phyloP scores from a whole-genome alignment of 2,888 invertebrate species.

The Plebejus anna region DNA sequence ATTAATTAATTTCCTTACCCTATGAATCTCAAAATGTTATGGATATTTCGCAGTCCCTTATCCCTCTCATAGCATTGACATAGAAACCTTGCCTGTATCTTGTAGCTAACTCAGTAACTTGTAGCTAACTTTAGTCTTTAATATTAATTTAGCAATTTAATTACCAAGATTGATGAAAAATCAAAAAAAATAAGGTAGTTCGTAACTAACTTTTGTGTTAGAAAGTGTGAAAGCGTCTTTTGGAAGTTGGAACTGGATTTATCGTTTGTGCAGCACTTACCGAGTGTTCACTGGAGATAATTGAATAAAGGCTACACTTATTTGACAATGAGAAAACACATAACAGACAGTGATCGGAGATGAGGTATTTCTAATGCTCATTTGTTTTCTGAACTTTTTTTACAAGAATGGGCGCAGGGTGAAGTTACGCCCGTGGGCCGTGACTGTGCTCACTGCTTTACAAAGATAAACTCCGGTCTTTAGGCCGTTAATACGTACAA shows the following conservation, averaged over 20 bases:
- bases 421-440: too few species aligned
- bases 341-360: not conserved
- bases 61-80: not conserved
- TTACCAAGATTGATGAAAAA: too few species aligned
- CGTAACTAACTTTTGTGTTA: not conserved
- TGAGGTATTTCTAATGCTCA: not conserved
- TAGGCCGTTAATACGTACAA: too few species aligned
- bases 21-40: not conserved
- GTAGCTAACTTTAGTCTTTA: too few species aligned
- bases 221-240: slow-evolving; percentile 4
- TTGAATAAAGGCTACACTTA: not conserved
- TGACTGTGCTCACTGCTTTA: too few species aligned
- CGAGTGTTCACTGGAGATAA: not conserved
- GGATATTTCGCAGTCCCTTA: not conserved
- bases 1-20: not conserved
- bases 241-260: not conserved
- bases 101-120: too few species aligned
- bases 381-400: too few species aligned
- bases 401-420: too few species aligned
- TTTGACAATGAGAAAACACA: not conserved
- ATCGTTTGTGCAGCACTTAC: not conserved
- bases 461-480: too few species aligned
- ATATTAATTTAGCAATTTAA: too few species aligned
- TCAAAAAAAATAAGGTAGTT: too few species aligned
- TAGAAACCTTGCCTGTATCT: not conserved